Base-by-base conservation (phyloP, 2,888 invertebrate species). In the Stenchaetothrips biformis region DNA sequence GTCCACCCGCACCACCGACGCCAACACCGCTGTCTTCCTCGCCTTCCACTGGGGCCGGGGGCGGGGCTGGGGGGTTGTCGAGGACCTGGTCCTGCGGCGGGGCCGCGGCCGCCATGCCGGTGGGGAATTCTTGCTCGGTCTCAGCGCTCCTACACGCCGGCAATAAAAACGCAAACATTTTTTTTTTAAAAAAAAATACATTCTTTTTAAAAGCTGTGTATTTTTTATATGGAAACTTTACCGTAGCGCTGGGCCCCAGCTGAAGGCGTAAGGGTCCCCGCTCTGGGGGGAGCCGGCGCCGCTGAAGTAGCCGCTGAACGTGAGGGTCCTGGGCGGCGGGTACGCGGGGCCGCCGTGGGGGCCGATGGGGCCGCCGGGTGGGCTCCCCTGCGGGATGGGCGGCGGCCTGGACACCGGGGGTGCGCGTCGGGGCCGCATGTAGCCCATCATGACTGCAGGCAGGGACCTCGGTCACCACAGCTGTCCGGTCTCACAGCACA, bases 301-400 rank as follows among this genome's bases (percentile, higher is more conserved):
- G 67, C 25, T 74, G 67, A 74, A 74, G 67, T 74, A 74, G 11
- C 67, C 67, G 25, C 67, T 74, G 25, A 74, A 74, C 25, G 67
- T 74, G 21, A 74, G 67, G 21, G 67, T 21, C 67, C 67, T 74
- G n/a, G 67, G 21, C 67, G 67, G 67, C 7, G 25, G 67, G 25
- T 25, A 25, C 67, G 11, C 25, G 11, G 21, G 67, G 21, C 67
- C 67, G 11, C 53, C 16, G 53, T 53, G 53, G 53, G 59, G 59
- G 59, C 59, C 59, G 59, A 16, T 16, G 59, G 59, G 59, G 53
- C 53, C 53, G 53, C 53, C 37, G 37, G 37, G 37, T 4, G 4
- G 1, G 37, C 37, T 4, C 2, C 37, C 37, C 59, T 6, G 16
- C 59, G 59, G 13, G 13, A 13, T 18, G 18, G 59, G 59, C 18